Conservation (phyloP, 2,113 vertebrate genomes). For the Aptenodytes patagonicus region DNA sequence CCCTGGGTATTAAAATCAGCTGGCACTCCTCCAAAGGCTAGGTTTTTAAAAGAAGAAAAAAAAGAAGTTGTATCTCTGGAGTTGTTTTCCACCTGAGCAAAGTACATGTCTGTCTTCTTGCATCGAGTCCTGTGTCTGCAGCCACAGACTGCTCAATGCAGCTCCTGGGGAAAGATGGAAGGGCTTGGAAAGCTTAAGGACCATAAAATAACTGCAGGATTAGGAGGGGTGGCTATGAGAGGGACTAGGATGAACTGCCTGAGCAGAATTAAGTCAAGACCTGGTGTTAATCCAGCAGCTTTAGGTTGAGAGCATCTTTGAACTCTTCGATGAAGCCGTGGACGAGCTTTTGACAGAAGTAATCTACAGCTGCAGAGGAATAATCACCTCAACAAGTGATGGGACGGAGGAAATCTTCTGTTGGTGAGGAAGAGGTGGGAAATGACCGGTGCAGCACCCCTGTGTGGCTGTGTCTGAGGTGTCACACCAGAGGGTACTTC, state of each 20-base stretch:
- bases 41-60: background rate
- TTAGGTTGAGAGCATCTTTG: background rate
- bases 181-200: background rate
- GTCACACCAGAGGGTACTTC: background rate
- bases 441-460: background rate
- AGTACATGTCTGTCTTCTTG: background rate
- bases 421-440: background rate
- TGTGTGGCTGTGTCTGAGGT: background rate
- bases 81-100: background rate
- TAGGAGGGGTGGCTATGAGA: background rate
- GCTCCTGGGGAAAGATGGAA: background rate
- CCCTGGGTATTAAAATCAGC: background rate
- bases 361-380: background rate
- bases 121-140: background rate
- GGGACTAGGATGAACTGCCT: background rate
- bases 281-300: background rate
- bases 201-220: background rate
- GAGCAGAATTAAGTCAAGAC: background rate
- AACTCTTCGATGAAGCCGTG: background rate
- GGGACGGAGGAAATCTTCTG: background rate
- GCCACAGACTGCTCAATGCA: background rate
- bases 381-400: background rate
- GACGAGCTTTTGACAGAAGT: background rate
- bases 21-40: background rate
- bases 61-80: background rate